A percentile compares a stretch with the other conserved stretches of the same genome.
These are phyloP conservation scores for Nymphalis io DNA, from an alignment of 1,140 invertebrate genomes.

Conservation along the genomic window DNA sequence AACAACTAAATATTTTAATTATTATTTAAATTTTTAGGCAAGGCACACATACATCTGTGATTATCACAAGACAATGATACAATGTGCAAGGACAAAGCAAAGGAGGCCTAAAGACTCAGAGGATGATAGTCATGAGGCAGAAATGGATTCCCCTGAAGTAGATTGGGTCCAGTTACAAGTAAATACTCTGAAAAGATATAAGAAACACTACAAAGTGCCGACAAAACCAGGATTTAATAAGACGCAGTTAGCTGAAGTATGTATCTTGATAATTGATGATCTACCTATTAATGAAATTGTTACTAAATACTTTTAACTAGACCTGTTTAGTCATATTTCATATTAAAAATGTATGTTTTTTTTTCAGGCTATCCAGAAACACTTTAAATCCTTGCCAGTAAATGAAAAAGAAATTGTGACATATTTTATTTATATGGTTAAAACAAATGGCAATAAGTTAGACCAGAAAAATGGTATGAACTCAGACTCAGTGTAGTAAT, in stretches of 20 bases:
- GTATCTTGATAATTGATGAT: constrained; percentile 60
- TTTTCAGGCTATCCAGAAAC: constrained; percentile 93
- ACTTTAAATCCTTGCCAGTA: constrained; percentile 96
- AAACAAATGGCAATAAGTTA: constrained; percentile 95
- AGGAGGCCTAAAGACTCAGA: constrained; percentile 94
- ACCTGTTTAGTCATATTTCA: neutral
- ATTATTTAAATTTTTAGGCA: constrained; percentile 83
- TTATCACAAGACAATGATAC: constrained; percentile 96
- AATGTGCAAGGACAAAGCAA: constrained; percentile 92
- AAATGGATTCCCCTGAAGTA: constrained; percentile 94
- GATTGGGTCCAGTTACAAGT: constrained; percentile 96
- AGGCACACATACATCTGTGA: constrained; percentile 98
- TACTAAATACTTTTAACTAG: neutral
- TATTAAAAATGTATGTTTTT: constrained; percentile 40
- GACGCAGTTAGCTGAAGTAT: constrained; percentile 96
- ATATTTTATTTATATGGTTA: constrained; percentile 98
- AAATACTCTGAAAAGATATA: constrained; percentile 95
- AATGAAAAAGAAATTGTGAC: constrained; percentile 96
- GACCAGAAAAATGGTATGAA: constrained; percentile 93
- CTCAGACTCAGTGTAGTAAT: constrained; percentile 79
- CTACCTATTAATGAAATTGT: neutral
- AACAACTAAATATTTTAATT: constrained; percentile 9
- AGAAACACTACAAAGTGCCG: constrained; percentile 95
- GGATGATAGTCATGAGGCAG: constrained; percentile 93
- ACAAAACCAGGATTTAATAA: constrained; percentile 96